Conservation (phyloP, 2,888 invertebrate species). For the Drosophila greeni region DNA sequence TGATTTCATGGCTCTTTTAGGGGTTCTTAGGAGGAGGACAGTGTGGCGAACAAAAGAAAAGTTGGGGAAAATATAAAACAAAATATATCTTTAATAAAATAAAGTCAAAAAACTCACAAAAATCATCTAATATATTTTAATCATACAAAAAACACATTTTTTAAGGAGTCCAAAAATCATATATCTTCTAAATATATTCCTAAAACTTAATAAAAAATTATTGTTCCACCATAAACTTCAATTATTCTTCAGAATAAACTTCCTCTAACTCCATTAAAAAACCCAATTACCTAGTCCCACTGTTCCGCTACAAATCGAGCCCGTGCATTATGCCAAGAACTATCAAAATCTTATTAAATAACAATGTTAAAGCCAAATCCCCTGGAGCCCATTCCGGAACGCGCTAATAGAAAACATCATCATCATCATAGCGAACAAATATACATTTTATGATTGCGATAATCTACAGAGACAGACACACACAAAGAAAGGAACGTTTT, state of each 20-base stretch:
- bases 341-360: slow-evolving; percentile 51
- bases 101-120: not conserved
- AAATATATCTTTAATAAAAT: not conserved
- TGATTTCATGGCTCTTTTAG: slow-evolving; percentile 6
- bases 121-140: not conserved
- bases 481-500: slow-evolving; percentile 16
- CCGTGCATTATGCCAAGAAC: slow-evolving; percentile 59
- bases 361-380: slow-evolving; percentile 39
- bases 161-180: not conserved
- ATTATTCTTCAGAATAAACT: not conserved
- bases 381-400: slow-evolving; percentile 23
- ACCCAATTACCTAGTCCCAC: not conserved
- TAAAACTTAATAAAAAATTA: not conserved
- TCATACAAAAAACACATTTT: not conserved
- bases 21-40: slow-evolving; percentile 7
- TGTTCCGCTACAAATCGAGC: slow-evolving; percentile 12
- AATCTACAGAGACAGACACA: slow-evolving; percentile 60
- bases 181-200: not conserved
- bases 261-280: not conserved
- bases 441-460: slow-evolving; percentile 63
- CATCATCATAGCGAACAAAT: slow-evolving; percentile 52
- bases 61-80: not conserved
- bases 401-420: slow-evolving; percentile 62
- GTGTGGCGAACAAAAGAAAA: not conserved
- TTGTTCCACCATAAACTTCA: accelerated